A percentile compares a stretch with the other conserved stretches of the same genome.
Conservation (phyloP, 2,113 vertebrate genomes). For the Corythornis cristatus region DNA sequence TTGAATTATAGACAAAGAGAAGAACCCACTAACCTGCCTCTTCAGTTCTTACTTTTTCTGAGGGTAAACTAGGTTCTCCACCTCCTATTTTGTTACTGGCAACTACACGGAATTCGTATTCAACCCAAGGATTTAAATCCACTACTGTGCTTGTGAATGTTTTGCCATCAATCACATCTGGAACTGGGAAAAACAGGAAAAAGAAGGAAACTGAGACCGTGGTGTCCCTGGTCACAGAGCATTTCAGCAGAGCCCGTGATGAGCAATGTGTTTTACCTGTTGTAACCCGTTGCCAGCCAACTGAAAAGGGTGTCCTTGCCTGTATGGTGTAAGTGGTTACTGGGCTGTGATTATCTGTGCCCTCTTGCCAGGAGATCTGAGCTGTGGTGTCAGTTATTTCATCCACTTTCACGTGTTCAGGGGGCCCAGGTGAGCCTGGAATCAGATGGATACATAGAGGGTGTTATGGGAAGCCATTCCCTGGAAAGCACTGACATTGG, state of each 20-base stretch:
- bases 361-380: conserved; percentile 90
- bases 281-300: conserved; percentile 91
- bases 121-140: conserved; percentile 94
- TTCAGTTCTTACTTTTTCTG: conserved; percentile 93
- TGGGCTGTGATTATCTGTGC: conserved; percentile 91
- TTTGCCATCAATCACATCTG: conserved; percentile 86
- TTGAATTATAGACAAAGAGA: conserved; percentile 63
- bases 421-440: conserved; percentile 90
- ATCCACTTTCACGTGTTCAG: conserved; percentile 85
- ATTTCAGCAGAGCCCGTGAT: background rate
- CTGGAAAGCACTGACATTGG: background rate
- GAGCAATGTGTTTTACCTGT: conserved; percentile 79
- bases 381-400: conserved; percentile 94
- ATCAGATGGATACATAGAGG: background rate
- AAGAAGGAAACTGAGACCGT: background rate
- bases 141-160: conserved; percentile 90
- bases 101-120: conserved; percentile 96
- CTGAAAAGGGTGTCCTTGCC: conserved; percentile 89
- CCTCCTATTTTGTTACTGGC: conserved; percentile 91
- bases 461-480: background rate
- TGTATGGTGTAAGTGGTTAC: conserved; percentile 88
- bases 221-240: background rate
- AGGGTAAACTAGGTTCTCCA: conserved; percentile 92
- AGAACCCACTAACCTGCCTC: conserved; percentile 89
- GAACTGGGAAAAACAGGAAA: conserved; percentile 75